Percentiles rank a stretch among this genome's conserved stretches.
phyloP scores from a whole-genome alignment of 1,140 invertebrate genomes.

The Lineus longissimus region DNA sequence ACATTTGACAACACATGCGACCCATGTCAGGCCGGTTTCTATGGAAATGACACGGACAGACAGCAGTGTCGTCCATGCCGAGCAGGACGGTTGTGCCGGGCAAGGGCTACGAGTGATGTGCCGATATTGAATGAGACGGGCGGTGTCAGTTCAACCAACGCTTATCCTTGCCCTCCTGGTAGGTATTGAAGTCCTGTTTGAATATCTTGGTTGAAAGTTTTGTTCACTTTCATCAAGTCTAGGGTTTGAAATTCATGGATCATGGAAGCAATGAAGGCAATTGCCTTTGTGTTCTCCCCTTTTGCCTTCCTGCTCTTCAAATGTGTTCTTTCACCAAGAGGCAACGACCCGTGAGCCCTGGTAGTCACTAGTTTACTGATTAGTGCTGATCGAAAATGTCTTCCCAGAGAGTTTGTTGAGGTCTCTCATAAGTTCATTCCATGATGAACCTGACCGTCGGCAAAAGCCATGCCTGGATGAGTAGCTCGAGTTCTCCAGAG shows the following conservation, averaged over 20 bases:
- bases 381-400: too few species aligned
- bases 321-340: too few species aligned
- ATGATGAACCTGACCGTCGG: too few species aligned
- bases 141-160: constrained; percentile 35
- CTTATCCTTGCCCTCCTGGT: constrained; percentile 46
- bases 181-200: constrained; percentile 1
- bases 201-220: background rate
- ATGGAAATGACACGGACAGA: constrained; percentile 35
- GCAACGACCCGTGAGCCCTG: too few species aligned
- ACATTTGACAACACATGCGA: constrained; percentile 46
- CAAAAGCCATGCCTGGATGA: too few species aligned
- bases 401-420: too few species aligned
- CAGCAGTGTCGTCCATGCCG: constrained; percentile 37
- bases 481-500: too few species aligned
- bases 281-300: too few species aligned
- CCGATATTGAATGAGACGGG: constrained; percentile 36
- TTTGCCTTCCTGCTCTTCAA: too few species aligned
- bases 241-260: background rate
- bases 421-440: too few species aligned
- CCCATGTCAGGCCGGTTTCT: constrained; percentile 39
- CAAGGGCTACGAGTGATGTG: constrained; percentile 36
- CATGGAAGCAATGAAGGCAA: too few species aligned
- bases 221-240: background rate
- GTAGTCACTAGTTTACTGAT: too few species aligned
- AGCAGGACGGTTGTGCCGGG: constrained; percentile 45